Base-by-base conservation (phyloP, 2,113 vertebrate genomes). In the Dasyprocta punctata region DNA sequence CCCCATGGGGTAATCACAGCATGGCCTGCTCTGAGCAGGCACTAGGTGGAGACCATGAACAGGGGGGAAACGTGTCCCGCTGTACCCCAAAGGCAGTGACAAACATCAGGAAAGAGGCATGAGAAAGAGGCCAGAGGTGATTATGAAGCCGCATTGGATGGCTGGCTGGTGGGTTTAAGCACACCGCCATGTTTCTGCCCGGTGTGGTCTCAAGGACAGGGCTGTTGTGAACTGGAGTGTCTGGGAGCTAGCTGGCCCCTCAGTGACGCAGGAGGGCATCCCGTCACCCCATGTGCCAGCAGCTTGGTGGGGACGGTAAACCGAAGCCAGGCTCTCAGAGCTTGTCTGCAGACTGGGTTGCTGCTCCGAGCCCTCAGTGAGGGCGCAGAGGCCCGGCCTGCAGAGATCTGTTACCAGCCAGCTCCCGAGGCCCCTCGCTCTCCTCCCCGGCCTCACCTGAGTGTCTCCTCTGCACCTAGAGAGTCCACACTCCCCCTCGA, bases 331-430 rank as follows among this genome's bases (percentile, higher is more conserved):
- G 92, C 82, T 82, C 81, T 89, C 71, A 92, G 69, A 89, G 60
- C 26, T 7, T 69, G 36, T 97, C 91, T 93, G 83, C 65, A 89
- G 65, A n/a, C 73, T 86, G 86, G 86, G 83, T 56, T 38, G 47
- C 91, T 80, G 94, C 82, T 86, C 78, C 94, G 86, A 94, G 86
- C 49, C 58, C 52, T 49, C 56, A 95, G 56, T 71, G 88, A 73
- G 56, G 56, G 52, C 67, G 13, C 78, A 83, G 0, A 65, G 84
- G 13, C n/a, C 65, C 77, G 78, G 73, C 82, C 6, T 1, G 36
- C 7, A 5, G 13, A 47, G 54, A 67, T 65, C 24, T 58, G 44
- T 49, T 65, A 60, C 58, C 52, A 90, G 90, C 56, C 41, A 96
- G 82, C 7, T 5, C n/a, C 69, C 0, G 3, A 4, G 69, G 13